Base-by-base conservation (phyloP, 1,140 invertebrate species). In the Euura lappo region DNA sequence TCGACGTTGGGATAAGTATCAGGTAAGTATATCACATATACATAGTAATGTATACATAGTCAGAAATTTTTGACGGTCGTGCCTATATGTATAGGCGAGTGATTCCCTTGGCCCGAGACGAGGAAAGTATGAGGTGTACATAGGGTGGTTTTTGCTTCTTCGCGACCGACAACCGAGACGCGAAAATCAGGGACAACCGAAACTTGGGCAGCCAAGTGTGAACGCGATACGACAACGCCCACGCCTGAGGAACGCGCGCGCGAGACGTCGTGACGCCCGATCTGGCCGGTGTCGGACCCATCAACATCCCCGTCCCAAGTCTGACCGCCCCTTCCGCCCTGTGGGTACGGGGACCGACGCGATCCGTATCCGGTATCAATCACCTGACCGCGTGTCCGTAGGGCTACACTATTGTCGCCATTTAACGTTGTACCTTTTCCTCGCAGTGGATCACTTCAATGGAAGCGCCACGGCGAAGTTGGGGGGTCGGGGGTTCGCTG, bases 291-390 rank as follows among this genome's bases (percentile, higher is more conserved):
- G 79, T 83, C 79, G 78, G 3, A 80, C 79, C 80, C 79, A 78
- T 80, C 77, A 74, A 73, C 72, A 70, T 68, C 76, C 78, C 80
- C 79, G 81, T 77, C 75, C 72, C 71, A 70, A 66, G 72, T 75
- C 72, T 69, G 67, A 74, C 78, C 75, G 72, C 66, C 68, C 70
- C 72, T 6, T 44, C 28, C 74, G 72, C 67, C 74, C 74, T 68
- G 45, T 72, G 71, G 76, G 28, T 7, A 77, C 78, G 80, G 75
- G 69, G 73, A 60, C 76, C 66, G 75, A 79, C 72, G 75, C 79
- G 73, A 84, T 84, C 80, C 83, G 80, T 83, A 77, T 74, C 77
- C 80, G 83, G 80, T 83, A 77, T 74, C 77, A 80, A 81, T 84
- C 80, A 83, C 83, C 81, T 83, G 44, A 28, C 28, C 44, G 13